These are phyloP conservation scores for Solenodon paradoxus DNA, from an alignment of 2,113 vertebrate genomes.

Conservation along the genomic window DNA sequence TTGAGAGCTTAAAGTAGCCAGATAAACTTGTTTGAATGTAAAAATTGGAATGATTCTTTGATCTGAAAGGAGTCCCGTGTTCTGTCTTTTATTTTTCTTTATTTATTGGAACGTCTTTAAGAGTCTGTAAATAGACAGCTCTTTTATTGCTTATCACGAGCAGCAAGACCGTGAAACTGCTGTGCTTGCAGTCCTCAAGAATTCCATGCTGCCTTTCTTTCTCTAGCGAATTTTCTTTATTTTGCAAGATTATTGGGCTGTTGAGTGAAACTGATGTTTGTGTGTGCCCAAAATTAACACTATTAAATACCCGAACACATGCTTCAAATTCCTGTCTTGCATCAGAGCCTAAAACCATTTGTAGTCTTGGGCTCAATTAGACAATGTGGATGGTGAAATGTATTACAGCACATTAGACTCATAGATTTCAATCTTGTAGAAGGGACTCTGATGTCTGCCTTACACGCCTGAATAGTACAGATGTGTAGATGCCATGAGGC, in stretches of 20 bases:
- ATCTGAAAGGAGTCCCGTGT: background rate
- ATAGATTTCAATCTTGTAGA: constrained; percentile 53
- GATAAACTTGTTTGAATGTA: background rate
- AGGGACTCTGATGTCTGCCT: constrained; percentile 3
- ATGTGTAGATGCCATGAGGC: background rate
- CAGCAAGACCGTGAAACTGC: background rate
- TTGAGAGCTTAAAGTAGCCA: background rate
- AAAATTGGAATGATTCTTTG: background rate
- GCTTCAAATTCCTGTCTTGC: constrained; percentile 90
- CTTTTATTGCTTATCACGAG: background rate
- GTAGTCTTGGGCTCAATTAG: constrained; percentile 74
- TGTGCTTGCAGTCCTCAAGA: constrained; percentile 41
- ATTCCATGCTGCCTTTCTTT: background rate
- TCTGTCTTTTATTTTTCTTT: background rate
- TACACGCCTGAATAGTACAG: background rate
- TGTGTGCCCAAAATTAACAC: constrained; percentile 77
- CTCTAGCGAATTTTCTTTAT: constrained; percentile 42
- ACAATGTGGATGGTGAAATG: constrained; percentile 51
- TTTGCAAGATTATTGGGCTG: constrained; percentile 30
- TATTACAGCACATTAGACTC: constrained; percentile 32
- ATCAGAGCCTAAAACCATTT: constrained; percentile 87
- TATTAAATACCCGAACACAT: constrained; percentile 81
- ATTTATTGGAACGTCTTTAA: background rate
- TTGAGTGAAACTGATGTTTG: constrained; percentile 57
- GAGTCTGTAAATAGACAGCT: background rate